Base-by-base conservation (phyloP, 2,888 invertebrate species). In the Erpobdella octoculata region DNA sequence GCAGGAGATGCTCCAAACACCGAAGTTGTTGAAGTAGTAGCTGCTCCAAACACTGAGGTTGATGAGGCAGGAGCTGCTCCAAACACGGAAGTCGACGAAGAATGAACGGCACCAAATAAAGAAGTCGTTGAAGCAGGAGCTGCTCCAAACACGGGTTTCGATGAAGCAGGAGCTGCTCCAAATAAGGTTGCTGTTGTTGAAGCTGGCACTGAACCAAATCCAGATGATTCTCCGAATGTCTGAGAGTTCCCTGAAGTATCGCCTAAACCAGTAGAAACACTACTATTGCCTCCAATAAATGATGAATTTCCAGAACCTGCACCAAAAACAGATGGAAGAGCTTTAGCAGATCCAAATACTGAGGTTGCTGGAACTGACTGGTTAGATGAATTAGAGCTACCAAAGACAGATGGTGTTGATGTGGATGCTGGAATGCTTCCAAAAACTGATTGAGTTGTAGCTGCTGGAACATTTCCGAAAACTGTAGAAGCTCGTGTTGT, bases 121-220 rank as follows among this genome's bases (percentile, higher is more conserved):
- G 53, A 41, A 8, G 69, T 48, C 33, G 58, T 12, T 2, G 69
- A 33, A 6, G 69, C 25, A 15, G 58, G 53, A 1, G 69, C 35
- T 53, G 69, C 0, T 21, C 35, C 58, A 58, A 58, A 53, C 5
- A 33, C n/a, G 41, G 66, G 37, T 36, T 18, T 18, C 59, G 36
- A 25, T 38, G 48, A 33, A 48, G 64, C 61, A 25, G 71, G 31
- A 36, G 71, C 25, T 18, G 36, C 21, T 38, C 36, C 70, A 35
- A 70, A 70, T 0, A 33, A 21, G 18, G 35, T 59, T 21, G 61
- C n/a, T 25, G 70, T 33, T 38, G 62, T 48, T 31, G 46, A 28
- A 9, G 31, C 25, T 64, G n/a, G n/a, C n/a, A n/a, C n/a, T n/a
- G n/a, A n/a, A n/a, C n/a, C n/a, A n/a, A n/a, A n/a, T n/a, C n/a